Evolutionary conservation across 2,113 vertebrate genomes (phyloP), one percentile per base, ranked within the genome.

Genomic region (Dasyornis broadbenti): DNA sequence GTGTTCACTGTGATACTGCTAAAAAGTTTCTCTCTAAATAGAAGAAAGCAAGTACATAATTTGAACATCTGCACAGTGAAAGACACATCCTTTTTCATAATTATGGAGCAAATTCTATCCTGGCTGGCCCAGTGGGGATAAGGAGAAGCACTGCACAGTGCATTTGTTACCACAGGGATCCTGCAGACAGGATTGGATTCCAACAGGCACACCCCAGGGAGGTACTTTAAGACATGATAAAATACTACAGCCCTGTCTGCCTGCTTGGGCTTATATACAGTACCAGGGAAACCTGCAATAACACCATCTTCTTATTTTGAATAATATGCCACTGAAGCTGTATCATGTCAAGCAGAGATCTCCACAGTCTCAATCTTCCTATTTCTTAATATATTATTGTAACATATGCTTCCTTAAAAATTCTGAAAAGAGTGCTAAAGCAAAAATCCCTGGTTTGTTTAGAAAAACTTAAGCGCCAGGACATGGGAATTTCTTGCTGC

Each of bases 21-120:
- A 82, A 82, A 95, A 96, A 93, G 65, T 95, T 96, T 94, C 65
- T 80, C 61, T 92, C 39, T 54, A 50, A 87, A 79, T 35, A 33
- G 77, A 82, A 88, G 80, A 40, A 78, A 57, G 82, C 66, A 73
- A 87, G 40, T 33, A 47, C 40, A 93, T 86, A 0, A 44, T 79
- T 53, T 54, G 53, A 96, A 95, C 93, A 97, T 86, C 60, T 95
- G 75, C 81, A 70, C 66, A 57, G 60, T 42, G 86, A 79, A 94
- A 70, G 65, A 84, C 77, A 75, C 65, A 82, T 71, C 65, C n/a
- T 94, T 95, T 94, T 82, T 52, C n/a, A 65, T 53, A 90, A 94
- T 84, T 75, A 50, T 13, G 68, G 72, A 71, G 76, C 87, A 94
- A 90, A 85, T 33, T 28, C 44, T 89, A 61, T 65, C 52, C 78